A percentile compares a stretch with the other conserved stretches of the same genome.
phyloP scores from a whole-genome alignment of 1,140 invertebrate species.

The Drosophila nasuta region DNA sequence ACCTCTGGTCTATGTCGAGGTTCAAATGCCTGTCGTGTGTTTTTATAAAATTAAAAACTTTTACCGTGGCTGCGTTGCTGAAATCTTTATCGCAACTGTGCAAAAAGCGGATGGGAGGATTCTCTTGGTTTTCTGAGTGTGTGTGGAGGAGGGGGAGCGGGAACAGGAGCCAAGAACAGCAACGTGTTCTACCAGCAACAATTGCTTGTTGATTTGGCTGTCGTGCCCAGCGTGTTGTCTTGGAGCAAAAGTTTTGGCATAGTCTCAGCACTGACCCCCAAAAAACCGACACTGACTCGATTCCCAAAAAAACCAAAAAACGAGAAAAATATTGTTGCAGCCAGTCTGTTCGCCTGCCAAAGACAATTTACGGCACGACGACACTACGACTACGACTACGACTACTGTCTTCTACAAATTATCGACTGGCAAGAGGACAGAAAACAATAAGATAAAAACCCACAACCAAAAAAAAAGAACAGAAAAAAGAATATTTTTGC shows the following conservation, averaged over 20 bases:
- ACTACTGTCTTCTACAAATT: conserved; percentile 76
- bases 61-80: conserved; percentile 36
- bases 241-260: conserved; percentile 70
- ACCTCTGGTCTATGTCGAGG: conserved; percentile 44
- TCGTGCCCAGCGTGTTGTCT: conserved; percentile 48
- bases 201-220: conserved; percentile 79
- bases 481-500: conserved; percentile 30
- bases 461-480: conserved; percentile 46
- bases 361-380: conserved; percentile 72
- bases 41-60: conserved; percentile 78
- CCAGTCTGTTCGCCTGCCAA: conserved; percentile 65
- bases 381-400: conserved; percentile 53
- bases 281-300: conserved; percentile 21
- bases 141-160: too few relatives aligned
- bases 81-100: conserved; percentile 43
- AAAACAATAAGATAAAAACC: background rate
- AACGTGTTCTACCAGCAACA: conserved; percentile 79
- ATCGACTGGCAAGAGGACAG: conserved; percentile 68
- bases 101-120: background rate
- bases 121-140: background rate
- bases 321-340: conserved; percentile 4
- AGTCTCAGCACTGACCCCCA: conserved; percentile 33
- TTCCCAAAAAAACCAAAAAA: conserved; percentile 5
- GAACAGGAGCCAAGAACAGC: background rate
- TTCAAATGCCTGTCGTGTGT: conserved; percentile 69